Percentiles rank a stretch among this genome's conserved stretches.
These are phyloP conservation scores for Charanyca ferruginea DNA, from an alignment of 2,888 invertebrate genomes.

Conservation along the genomic window DNA sequence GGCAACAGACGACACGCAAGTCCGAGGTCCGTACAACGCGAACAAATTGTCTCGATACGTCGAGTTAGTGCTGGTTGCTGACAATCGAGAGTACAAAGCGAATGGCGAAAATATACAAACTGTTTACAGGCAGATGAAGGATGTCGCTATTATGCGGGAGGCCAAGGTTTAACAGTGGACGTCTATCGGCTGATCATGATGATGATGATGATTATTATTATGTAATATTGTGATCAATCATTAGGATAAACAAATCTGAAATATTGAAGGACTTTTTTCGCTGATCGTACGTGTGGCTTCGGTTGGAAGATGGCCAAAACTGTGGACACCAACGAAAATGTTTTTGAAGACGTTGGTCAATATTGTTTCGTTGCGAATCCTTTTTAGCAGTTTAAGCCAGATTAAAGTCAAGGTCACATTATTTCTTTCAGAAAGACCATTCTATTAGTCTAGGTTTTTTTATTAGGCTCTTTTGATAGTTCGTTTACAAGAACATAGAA, in stretches of 20 bases:
- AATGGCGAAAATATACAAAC: conserved; percentile 94
- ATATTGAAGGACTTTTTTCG: neutral
- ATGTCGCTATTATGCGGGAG: conserved; percentile 99
- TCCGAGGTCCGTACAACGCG: conserved; percentile 96
- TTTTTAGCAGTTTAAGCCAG: neutral
- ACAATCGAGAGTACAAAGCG: conserved; percentile 96
- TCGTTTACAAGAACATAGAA: neutral
- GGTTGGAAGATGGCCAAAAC: conserved; percentile 38
- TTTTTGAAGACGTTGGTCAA: conserved; percentile 9
- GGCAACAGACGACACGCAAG: conserved; percentile 88
- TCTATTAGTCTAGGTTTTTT: too few relatives aligned
- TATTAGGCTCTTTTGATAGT: neutral
- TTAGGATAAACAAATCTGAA: neutral
- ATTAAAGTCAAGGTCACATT: neutral
- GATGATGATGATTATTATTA: too few relatives aligned
- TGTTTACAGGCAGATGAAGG: conserved; percentile 96
- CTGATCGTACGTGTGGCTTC: neutral
- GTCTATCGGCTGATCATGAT: too few relatives aligned
- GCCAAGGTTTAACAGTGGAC: too few relatives aligned
- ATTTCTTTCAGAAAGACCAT: neutral
- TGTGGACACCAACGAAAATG: conserved; percentile 1
- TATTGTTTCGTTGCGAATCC: conserved; percentile 1
- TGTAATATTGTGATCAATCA: neutral
- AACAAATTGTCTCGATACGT: conserved; percentile 96
- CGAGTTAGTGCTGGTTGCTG: conserved; percentile 97